Evolutionary conservation across 2,888 invertebrate species (phyloP), one percentile per base, ranked within the genome.

Genomic region (Parochlus steinenii): DNA sequence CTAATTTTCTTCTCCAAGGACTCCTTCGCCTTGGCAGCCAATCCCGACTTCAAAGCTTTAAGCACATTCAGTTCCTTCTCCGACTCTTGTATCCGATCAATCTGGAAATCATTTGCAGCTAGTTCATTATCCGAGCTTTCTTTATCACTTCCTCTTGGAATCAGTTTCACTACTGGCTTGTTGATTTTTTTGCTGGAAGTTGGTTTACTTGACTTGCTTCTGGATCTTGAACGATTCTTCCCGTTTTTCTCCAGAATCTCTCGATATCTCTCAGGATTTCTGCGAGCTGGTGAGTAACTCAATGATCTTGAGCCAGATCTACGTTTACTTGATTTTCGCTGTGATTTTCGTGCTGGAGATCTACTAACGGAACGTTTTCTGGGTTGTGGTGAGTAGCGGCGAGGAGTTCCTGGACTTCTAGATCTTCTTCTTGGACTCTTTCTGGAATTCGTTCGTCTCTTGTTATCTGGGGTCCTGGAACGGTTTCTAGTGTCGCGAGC

Each of bases 1-100:
- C 15, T 24, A 5, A 36, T 30, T 36, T 36, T 36, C 24, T 30
- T 29, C 30, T 36, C 36, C 2, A 36, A 12, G 2, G 36, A 29
- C 49, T 76, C 77, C 47, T 75, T 76, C 3, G 81, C 80, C 55
- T 81, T 77, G 41, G 76, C 65, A 37, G 77, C 67, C 51, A 70
- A 54, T 42, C 71, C 69, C 44, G 70, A 65, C 45, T 74, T 72
- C 6, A 74, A 52, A 41, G 69, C 59, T 47, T 77, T 73, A 41
- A 81, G 55, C 48, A 73, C 69, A 46, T 68, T 66, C 42, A 79
- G 52, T 48, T 81, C 80, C 45, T 69, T 72, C 42, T 74, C 68
- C 32, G 71, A 62, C 33, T 70, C 70, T 24, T 74, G 69, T 38
- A 68, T 69, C 31, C 69, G 68, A 39, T 71, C 69, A 16, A 61